Percentiles rank a stretch among this genome's conserved stretches.
Evolutionary conservation across 1,140 invertebrate genomes (phyloP).

Genomic region (Psilanteris sp.): DNA sequence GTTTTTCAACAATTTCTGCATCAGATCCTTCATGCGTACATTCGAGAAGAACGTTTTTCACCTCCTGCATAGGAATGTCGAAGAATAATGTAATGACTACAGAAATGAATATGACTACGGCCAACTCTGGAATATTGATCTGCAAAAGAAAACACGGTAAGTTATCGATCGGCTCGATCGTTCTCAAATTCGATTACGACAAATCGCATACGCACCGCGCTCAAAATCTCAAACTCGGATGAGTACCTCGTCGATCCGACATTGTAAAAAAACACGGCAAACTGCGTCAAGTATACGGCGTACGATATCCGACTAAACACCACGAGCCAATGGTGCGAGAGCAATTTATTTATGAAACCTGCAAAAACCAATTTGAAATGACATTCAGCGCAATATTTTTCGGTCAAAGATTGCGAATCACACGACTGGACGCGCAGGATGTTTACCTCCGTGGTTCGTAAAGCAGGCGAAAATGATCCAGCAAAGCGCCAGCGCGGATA

Average conservation of each 20-base stretch:
- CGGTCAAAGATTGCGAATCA: too few species aligned
- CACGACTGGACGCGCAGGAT: too few species aligned
- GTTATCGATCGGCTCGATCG: too few species aligned
- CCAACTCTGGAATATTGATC: slow-evolving; percentile 74
- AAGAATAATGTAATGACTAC: slow-evolving; percentile 78
- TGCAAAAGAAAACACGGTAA: slow-evolving; percentile 70
- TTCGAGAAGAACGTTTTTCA: slow-evolving; percentile 78
- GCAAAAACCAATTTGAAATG: too few species aligned
- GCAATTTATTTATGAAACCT: slow-evolving; percentile 84
- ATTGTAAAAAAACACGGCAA: slow-evolving; percentile 84
- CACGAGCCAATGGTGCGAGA: slow-evolving; percentile 84
- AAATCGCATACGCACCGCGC: slow-evolving; percentile 79
- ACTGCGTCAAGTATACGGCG: slow-evolving; percentile 87
- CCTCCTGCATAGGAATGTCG: slow-evolving; percentile 81
- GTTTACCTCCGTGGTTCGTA: slow-evolving; percentile 81
- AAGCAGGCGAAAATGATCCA: slow-evolving; percentile 85
- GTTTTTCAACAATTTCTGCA: slow-evolving; percentile 18
- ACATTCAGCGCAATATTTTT: too few species aligned
- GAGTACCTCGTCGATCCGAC: slow-evolving; percentile 81
- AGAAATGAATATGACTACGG: slow-evolving; percentile 70
- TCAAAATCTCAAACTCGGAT: slow-evolving; percentile 80
- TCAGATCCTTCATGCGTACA: slow-evolving; percentile 60
- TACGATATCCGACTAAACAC: slow-evolving; percentile 87
- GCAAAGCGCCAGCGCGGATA: slow-evolving; percentile 82
- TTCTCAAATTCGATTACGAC: too few species aligned